Conservation (phyloP, 1,140 invertebrate genomes). For the Trypoxylus dichotomus region DNA sequence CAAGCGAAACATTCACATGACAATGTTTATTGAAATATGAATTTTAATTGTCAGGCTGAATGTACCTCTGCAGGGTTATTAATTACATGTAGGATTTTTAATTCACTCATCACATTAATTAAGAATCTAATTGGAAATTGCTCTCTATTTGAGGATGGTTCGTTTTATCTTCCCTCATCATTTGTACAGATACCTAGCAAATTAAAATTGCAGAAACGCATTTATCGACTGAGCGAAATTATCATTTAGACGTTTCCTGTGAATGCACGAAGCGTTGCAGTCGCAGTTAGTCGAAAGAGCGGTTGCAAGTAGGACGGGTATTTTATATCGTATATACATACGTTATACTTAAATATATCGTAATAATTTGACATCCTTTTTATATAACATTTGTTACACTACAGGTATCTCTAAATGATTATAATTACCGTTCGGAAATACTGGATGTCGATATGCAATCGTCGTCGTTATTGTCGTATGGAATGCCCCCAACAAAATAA, state of each 20-base stretch:
- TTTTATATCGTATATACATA: neutral
- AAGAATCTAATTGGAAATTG: no score
- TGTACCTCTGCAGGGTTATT: no score
- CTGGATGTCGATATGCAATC: slow-evolving; percentile 11
- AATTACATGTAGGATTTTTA: no score
- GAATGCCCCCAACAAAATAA: neutral
- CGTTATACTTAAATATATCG: slow-evolving; percentile 11
- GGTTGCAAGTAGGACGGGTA: slow-evolving; percentile 12
- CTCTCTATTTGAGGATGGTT: no score
- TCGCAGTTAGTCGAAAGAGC: neutral
- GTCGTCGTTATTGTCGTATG: neutral
- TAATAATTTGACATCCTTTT: slow-evolving; percentile 1
- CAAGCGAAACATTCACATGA: no score
- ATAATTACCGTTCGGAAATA: slow-evolving; percentile 18
- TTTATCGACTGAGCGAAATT: slow-evolving; percentile 10
- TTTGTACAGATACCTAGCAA: neutral
- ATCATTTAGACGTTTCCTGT: slow-evolving; percentile 17
- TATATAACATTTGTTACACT: slow-evolving; percentile 24
- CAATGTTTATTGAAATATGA: no score
- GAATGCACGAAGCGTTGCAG: slow-evolving; percentile 6
- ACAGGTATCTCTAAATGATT: slow-evolving; percentile 12
- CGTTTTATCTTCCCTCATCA: neutral
- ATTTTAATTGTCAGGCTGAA: no score
- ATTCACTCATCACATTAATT: no score
- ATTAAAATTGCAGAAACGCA: neutral